Conservation (phyloP, 1,140 invertebrate species). For the Apocrypta bakeri region DNA sequence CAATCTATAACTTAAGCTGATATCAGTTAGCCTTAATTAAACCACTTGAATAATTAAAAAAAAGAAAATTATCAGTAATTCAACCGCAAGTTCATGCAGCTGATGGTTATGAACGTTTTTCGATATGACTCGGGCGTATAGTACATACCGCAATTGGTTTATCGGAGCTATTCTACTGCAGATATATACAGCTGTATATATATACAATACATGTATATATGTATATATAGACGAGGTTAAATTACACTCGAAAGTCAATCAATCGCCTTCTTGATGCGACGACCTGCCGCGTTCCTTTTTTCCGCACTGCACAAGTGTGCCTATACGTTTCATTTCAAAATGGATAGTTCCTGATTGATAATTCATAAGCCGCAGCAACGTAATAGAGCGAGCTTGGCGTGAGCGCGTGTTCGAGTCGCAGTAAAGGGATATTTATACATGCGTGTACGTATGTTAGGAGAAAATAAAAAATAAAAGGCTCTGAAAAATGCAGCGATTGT, state of each 20-base stretch:
- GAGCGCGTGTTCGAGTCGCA: neutral
- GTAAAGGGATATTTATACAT: neutral
- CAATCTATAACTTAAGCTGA: too few relatives aligned
- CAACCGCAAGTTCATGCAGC: neutral
- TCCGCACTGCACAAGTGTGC: neutral
- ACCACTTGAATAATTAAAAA: neutral
- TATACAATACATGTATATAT: too few relatives aligned
- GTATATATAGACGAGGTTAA: neutral
- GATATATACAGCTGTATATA: too few relatives aligned
- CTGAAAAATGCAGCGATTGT: neutral
- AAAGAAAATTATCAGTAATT: neutral
- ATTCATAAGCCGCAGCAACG: neutral
- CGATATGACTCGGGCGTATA: neutral
- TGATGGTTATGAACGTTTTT: neutral
- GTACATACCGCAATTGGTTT: neutral
- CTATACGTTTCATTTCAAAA: neutral
- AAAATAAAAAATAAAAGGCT: neutral
- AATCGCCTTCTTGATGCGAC: neutral
- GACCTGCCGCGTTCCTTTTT: neutral
- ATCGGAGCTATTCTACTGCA: neutral
- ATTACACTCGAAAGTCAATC: neutral
- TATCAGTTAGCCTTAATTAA: neutral
- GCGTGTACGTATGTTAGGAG: neutral
- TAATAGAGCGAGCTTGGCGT: neutral
- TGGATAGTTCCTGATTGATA: neutral